Percentiles rank a stretch among this genome's conserved stretches.
These are phyloP conservation scores for Ispidina lecontei DNA, from an alignment of 2,797 vertebrate genomes.

Conservation along the genomic window DNA sequence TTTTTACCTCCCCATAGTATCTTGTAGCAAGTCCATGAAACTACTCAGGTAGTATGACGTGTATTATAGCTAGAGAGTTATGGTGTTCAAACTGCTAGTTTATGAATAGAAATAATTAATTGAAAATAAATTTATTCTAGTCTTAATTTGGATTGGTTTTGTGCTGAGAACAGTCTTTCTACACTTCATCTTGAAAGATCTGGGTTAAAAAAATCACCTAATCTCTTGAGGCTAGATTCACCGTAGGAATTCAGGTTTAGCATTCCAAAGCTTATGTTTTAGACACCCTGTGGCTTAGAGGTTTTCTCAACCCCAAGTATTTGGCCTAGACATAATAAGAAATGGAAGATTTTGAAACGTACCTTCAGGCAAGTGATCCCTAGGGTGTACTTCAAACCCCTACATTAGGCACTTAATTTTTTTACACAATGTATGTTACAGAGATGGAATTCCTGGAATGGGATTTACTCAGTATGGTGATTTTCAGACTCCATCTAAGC, in stretches of 20 bases:
- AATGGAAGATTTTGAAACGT: background rate
- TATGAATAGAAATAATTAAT: background rate
- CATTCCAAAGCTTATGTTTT: background rate
- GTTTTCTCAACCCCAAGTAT: background rate
- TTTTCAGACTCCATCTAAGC: background rate
- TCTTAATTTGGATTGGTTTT: background rate
- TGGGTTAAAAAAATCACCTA: background rate
- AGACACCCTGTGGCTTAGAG: background rate
- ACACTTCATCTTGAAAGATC: background rate
- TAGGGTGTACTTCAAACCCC: background rate
- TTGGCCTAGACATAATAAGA: background rate
- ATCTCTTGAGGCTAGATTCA: background rate
- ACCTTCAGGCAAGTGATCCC: background rate
- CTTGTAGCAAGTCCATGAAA: background rate
- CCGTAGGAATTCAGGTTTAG: background rate
- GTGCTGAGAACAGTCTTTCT: background rate
- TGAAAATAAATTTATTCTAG: background rate
- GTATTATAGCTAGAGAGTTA: background rate
- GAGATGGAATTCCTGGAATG: background rate
- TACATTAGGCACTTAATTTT: background rate
- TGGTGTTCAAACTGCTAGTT: background rate
- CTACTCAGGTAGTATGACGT: background rate
- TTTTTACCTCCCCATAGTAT: background rate
- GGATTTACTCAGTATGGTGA: background rate
- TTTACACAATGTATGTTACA: background rate